Evolutionary conservation across 1,140 invertebrate species (phyloP).

Genomic region (Diorhabda carinulata): DNA sequence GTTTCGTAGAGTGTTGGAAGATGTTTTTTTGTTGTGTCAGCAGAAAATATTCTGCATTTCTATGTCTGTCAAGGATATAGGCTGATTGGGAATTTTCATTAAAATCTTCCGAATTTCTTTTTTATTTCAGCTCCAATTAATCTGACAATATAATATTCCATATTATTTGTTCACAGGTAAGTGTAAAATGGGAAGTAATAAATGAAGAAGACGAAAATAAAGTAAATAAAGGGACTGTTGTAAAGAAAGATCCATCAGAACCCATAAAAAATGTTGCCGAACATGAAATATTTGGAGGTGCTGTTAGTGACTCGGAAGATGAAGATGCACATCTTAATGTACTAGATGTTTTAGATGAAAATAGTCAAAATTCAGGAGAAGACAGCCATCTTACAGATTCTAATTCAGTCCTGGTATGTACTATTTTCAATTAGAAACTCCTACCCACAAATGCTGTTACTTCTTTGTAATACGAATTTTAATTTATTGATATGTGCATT

Average conservation of each 20-base stretch:
- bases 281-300: conserved; percentile 85
- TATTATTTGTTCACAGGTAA: conserved; percentile 39
- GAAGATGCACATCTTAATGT: conserved; percentile 69
- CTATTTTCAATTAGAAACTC: background rate
- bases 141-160: too few species aligned
- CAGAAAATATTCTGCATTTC: too few species aligned
- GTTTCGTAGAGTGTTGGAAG: too few species aligned
- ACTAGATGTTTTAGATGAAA: conserved; percentile 73
- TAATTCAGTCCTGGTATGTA: conserved; percentile 56
- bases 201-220: conserved; percentile 82
- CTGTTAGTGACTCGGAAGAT: conserved; percentile 77
- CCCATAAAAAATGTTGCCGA: conserved; percentile 52
- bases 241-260: conserved; percentile 52
- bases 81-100: too few species aligned
- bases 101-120: too few species aligned
- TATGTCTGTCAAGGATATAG: too few species aligned
- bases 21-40: too few species aligned
- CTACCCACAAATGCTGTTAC: background rate
- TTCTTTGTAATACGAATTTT: background rate
- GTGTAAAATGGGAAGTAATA: conserved; percentile 88
- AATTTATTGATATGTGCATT: background rate
- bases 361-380: conserved; percentile 67
- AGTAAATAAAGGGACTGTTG: conserved; percentile 55
- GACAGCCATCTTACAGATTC: conserved; percentile 75
- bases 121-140: too few species aligned